These are phyloP conservation scores for Tenrec ecaudatus DNA, from an alignment of 2,113 vertebrate species.

Conservation along the genomic window DNA sequence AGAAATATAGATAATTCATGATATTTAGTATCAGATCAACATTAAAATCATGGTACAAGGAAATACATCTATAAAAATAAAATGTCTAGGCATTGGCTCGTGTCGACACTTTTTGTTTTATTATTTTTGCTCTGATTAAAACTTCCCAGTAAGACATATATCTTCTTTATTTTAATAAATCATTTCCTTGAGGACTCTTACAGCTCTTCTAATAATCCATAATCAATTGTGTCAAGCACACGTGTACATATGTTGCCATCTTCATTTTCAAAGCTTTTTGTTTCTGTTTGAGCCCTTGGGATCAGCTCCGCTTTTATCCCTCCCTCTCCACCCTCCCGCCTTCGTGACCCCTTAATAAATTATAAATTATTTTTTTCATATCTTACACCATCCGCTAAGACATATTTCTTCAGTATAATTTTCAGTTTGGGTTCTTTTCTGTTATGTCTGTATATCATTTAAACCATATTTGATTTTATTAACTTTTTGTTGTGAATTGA, in stretches of 20 bases:
- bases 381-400: background rate
- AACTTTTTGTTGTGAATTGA: no score
- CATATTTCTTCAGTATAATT: background rate
- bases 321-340: no score
- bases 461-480: background rate
- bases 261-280: no score
- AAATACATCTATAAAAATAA: slow-evolving; percentile 38
- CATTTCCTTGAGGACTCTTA: no score
- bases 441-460: background rate
- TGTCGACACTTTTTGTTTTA: background rate
- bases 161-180: background rate
- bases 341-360: no score
- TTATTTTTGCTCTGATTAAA: background rate
- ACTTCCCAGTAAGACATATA: background rate
- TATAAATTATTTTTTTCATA: no score
- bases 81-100: background rate
- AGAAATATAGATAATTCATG: background rate
- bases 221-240: no score
- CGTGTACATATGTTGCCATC: no score
- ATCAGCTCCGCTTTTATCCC: no score
- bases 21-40: background rate
- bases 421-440: background rate
- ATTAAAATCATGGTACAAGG: background rate
- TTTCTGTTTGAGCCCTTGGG: no score
- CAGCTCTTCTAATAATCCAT: no score